Percentiles rank a stretch among this genome's conserved stretches.
Conservation (phyloP, 2,888 invertebrate species). For the Metalampra italica region DNA sequence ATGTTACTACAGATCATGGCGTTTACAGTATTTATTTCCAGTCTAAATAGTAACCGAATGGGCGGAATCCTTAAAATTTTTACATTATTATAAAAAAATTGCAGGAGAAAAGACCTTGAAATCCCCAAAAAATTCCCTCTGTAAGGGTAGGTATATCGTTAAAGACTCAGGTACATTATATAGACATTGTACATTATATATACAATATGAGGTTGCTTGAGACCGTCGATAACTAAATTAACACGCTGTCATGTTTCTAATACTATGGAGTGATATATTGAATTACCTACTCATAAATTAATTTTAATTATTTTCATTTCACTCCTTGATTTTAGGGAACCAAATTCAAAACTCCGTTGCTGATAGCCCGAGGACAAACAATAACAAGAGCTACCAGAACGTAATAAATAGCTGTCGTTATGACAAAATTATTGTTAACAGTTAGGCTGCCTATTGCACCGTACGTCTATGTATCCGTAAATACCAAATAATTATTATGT, state of each 20-base stretch:
- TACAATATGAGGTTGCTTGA: not conserved
- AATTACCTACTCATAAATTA: no score
- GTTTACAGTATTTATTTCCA: not conserved
- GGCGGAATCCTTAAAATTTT: no score
- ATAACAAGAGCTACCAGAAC: slow-evolving; percentile 3
- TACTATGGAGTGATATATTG: no score
- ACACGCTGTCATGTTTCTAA: no score
- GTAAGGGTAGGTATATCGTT: no score
- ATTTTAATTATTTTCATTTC: not conserved
- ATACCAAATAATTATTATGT: no score
- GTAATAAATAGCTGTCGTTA: slow-evolving; percentile 5
- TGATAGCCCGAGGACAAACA: not conserved
- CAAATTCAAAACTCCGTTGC: slow-evolving; percentile 1
- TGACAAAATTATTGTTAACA: slow-evolving; percentile 12
- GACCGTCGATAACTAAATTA: not conserved
- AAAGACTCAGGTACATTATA: not conserved
- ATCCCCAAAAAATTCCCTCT: no score
- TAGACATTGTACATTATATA: no score
- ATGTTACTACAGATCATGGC: not conserved
- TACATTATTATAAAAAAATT: no score
- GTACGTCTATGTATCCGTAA: no score
- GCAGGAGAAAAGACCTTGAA: no score
- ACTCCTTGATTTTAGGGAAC: not conserved
- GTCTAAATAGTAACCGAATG: no score
- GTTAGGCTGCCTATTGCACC: slow-evolving; percentile 9